Percentiles rank a stretch among this genome's conserved stretches.
These are phyloP conservation scores for Cecropterus lyciades DNA, from an alignment of 1,140 invertebrate species.

Conservation along the genomic window DNA sequence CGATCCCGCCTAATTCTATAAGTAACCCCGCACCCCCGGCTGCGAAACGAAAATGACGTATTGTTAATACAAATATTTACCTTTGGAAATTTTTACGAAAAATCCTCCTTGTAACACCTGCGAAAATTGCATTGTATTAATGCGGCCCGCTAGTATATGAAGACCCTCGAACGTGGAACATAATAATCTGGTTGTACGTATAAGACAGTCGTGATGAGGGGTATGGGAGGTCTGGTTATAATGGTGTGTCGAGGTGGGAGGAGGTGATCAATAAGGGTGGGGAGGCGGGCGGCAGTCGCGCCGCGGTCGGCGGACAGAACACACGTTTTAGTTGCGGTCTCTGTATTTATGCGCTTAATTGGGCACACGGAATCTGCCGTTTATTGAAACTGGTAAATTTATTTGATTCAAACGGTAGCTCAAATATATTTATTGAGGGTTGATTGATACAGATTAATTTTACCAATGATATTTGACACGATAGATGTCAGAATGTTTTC, in stretches of 20 bases:
- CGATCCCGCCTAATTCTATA: conserved; percentile 12
- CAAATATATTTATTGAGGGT: background rate
- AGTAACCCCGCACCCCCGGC: conserved; percentile 10
- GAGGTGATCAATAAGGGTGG: conserved; percentile 51
- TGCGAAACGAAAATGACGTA: conserved; percentile 23
- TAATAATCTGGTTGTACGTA: conserved; percentile 4
- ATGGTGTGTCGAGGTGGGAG: conserved; percentile 33
- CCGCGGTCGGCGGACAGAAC: conserved; percentile 26
- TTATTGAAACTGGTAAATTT: background rate
- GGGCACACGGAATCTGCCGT: conserved; percentile 2
- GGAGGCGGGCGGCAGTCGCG: conserved; percentile 42
- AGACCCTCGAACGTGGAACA: background rate
- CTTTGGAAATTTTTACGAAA: conserved; percentile 27
- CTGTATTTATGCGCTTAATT: conserved; percentile 25
- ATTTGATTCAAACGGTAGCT: background rate
- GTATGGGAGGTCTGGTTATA: conserved; percentile 39
- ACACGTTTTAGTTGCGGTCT: conserved; percentile 22
- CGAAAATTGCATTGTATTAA: conserved; percentile 19
- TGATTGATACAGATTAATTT: background rate
- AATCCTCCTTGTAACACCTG: conserved; percentile 19
- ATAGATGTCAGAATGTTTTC: too few species aligned
- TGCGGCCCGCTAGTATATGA: background rate
- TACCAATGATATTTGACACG: too few species aligned
- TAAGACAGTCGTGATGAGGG: conserved; percentile 9
- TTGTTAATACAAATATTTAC: conserved; percentile 33